Percentiles rank a stretch among this genome's conserved stretches.
phyloP scores from a whole-genome alignment of 2,113 vertebrate species.

The Lagopus muta region DNA sequence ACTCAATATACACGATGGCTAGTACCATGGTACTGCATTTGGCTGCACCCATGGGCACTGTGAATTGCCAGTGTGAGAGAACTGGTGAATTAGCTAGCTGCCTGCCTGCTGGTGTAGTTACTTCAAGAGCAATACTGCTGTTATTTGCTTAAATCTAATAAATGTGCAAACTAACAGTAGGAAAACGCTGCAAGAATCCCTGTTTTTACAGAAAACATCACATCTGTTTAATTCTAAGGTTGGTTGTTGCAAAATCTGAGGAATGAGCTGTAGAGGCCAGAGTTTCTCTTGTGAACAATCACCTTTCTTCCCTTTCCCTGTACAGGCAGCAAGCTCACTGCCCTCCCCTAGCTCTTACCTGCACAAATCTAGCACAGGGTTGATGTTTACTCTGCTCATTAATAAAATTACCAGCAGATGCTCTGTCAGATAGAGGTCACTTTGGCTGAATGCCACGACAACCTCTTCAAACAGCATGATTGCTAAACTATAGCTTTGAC shows the following conservation, averaged over 20 bases:
- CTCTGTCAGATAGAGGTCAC: conserved; percentile 70
- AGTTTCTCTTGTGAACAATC: neutral
- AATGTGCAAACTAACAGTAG: conserved; percentile 60
- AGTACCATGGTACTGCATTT: conserved; percentile 34
- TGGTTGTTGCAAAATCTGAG: neutral
- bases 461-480: neutral
- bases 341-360: conserved; percentile 54
- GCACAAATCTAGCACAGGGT: conserved; percentile 64
- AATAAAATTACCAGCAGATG: conserved; percentile 70
- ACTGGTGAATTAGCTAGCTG: conserved; percentile 71
- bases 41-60: conserved; percentile 73
- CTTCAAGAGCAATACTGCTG: conserved; percentile 68
- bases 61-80: conserved; percentile 49
- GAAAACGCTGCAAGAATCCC: conserved; percentile 34
- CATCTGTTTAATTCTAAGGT: neutral
- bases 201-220: neutral
- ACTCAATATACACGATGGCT: conserved; percentile 58
- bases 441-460: conserved; percentile 38
- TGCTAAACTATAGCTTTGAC: conserved; percentile 29
- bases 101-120: conserved; percentile 68
- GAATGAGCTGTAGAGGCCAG: neutral
- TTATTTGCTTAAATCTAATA: conserved; percentile 71
- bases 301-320: neutral
- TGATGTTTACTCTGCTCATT: conserved; percentile 70
- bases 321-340: neutral